Base-by-base conservation (phyloP, 2,113 vertebrate genomes). In the Pterocles gutturalis region DNA sequence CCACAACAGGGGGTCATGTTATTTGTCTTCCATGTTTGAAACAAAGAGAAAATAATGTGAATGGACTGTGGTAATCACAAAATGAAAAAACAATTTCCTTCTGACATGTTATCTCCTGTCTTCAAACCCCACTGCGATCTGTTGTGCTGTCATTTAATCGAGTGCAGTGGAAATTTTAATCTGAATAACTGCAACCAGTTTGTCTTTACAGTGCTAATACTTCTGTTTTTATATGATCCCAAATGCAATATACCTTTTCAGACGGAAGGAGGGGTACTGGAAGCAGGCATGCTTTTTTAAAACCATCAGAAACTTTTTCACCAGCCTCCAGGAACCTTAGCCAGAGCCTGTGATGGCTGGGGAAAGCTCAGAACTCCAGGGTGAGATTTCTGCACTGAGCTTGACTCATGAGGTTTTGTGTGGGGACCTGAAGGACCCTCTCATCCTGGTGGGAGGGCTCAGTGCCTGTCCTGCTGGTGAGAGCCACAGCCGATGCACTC, bases 401-500 rank as follows among this genome's bases (percentile, higher is more conserved):
- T 28, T 60, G 11, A 41, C 29, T 61, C 25, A 16, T 0, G 2
- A 16, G 5, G 8, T 36, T 58, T 71, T 57, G 8, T 17, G 18
- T 22, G 20, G 17, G 17, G 9, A 13, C 33, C 18, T 67, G 48
- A 75, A 77, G 29, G 48, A 43, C 3, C 8, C 5, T 5, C 7
- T 62, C 0, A 2, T 18, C 6, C 17, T 25, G 4, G 13, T 17
- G 57, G 31, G 25, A 65, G 29, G 21, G 29, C 31, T 87, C 70
- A 43, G 13, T 0, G 1, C 15, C 22, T 8, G 22, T 34, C 26
- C 18, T 26, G 16, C 2, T 4, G 4, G 9, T 24, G 14, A 34
- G 13, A 60, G 5, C 15, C 0, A 0, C 38, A 80, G 49, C 14
- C 2, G 0, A 36, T 34, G 9, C 8, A 16, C 4, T 11, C 12